Evolutionary conservation across 2,888 invertebrate species (phyloP), one percentile per base, ranked within the genome.

Genomic region (Punctoribates punctum): DNA sequence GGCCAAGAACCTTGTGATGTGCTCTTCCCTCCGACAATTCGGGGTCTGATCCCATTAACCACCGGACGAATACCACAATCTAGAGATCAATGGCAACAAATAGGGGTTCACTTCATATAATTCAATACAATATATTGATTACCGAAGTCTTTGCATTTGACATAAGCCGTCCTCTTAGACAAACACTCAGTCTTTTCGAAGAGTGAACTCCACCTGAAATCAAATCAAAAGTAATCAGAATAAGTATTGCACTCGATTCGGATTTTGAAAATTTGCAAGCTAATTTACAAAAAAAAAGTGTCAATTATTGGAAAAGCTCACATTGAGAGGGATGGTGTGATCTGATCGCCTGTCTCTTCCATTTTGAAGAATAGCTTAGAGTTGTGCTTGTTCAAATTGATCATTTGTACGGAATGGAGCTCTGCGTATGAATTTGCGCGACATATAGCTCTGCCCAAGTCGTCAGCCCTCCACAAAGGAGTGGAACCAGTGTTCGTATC

Each of bases 21-120:
- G 82, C 91, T 91, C 75, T 88, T 89, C 78, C 92, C 91, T 76
- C 92, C 92, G 81, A 92, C 91, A 83, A 92, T 91, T 86, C 92
- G 90, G 85, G 78, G 70, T 4, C 79, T 77, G 15, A 42, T 27
- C 0, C 77, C 48, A 0, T 60, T 27, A 0, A 74, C 73, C 48
- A 78, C 48, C 0, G 80, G 79, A 2, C 79, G 73, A 2, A 78
- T 25, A n/a, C 80, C 80, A 38, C 80, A 80, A 38, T 79, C 80
- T 80, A 73, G n/a, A n/a, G n/a, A n/a, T n/a, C n/a, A n/a, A n/a
- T n/a, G n/a, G n/a, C n/a, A 20, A 54, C 54, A 54, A 54, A 23
- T 54, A 54, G 51, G 13, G 17, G 5, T n/a, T 46, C 46, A 46
- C 8, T 15, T 51, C 4, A 51, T 8, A n/a, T n/a, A n/a, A n/a